phyloP scores from a whole-genome alignment of 1,140 invertebrate genomes.

The Zeugodacus cucurbitae region DNA sequence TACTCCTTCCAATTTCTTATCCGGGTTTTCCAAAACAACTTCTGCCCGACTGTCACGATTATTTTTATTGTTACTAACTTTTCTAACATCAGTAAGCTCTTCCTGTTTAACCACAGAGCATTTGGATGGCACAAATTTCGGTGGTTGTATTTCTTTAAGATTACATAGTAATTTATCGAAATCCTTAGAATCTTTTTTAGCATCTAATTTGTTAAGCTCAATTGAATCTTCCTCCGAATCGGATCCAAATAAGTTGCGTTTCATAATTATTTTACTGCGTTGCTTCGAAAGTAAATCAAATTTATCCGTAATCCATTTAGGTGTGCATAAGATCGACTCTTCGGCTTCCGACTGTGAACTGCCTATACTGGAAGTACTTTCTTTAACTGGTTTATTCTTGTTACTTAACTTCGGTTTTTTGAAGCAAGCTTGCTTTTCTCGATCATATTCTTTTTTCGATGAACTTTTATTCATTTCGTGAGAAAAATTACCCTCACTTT shows the following conservation, averaged over 20 bases:
- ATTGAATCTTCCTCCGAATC: conserved; percentile 35
- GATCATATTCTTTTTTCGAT: background rate
- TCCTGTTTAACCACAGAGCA: background rate
- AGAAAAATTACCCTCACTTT: background rate
- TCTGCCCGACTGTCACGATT: background rate
- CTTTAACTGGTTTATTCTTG: background rate
- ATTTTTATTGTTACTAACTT: background rate
- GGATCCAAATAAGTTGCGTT: conserved; percentile 39
- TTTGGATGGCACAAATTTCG: background rate
- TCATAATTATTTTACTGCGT: background rate
- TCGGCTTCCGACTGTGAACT: conserved; percentile 17
- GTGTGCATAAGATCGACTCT: conserved; percentile 40
- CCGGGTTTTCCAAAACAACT: background rate
- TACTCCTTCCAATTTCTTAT: background rate
- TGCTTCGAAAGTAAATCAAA: background rate
- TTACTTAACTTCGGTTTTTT: conserved; percentile 33
- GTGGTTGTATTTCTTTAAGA: conserved; percentile 6
- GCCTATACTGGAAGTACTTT: background rate
- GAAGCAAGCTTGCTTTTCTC: background rate
- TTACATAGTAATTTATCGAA: conserved; percentile 41
- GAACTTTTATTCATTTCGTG: background rate
- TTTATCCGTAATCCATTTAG: conserved; percentile 38
- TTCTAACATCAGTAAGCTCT: background rate
- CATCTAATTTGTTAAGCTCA: background rate
- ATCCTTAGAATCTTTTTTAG: conserved; percentile 40